Percentiles rank a stretch among this genome's conserved stretches.
phyloP scores from a whole-genome alignment of 2,113 vertebrate species.

The Balaenoptera acutorostrata region DNA sequence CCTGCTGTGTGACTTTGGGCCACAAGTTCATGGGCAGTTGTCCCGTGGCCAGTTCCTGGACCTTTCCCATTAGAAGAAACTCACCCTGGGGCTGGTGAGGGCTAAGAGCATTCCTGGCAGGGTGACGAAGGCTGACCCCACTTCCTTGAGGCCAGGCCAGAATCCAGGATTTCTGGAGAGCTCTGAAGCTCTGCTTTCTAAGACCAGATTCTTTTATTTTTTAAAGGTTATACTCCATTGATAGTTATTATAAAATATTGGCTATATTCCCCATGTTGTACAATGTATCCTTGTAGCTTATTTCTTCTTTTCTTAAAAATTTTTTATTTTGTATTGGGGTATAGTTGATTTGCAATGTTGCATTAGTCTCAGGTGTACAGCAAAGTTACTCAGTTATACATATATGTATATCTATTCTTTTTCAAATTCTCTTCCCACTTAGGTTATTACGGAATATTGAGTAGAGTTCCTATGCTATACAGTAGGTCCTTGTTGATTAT shows the following conservation, averaged over 20 bases:
- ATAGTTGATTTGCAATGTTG: not conserved
- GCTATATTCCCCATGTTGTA: not conserved
- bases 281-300: not conserved
- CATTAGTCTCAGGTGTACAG: no score
- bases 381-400: fast-evolving
- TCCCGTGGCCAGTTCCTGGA: not conserved
- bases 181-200: not conserved
- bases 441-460: not conserved
- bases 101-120: not conserved
- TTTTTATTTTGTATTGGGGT: not conserved
- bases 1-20: not conserved
- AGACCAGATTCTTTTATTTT: not conserved
- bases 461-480: not conserved
- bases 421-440: not conserved
- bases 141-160: not conserved
- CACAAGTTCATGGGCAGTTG: not conserved
- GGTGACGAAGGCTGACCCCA: not conserved
- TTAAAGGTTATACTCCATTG: no score
- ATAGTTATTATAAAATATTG: not conserved
- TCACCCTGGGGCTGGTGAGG: not conserved
- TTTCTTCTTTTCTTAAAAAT: not conserved
- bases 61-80: not conserved
- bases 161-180: not conserved
- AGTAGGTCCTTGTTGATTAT: not conserved
- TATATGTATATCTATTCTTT: fast-evolving